phyloP scores from a whole-genome alignment of 2,888 invertebrate genomes.

The Ametastegia equiseti region DNA sequence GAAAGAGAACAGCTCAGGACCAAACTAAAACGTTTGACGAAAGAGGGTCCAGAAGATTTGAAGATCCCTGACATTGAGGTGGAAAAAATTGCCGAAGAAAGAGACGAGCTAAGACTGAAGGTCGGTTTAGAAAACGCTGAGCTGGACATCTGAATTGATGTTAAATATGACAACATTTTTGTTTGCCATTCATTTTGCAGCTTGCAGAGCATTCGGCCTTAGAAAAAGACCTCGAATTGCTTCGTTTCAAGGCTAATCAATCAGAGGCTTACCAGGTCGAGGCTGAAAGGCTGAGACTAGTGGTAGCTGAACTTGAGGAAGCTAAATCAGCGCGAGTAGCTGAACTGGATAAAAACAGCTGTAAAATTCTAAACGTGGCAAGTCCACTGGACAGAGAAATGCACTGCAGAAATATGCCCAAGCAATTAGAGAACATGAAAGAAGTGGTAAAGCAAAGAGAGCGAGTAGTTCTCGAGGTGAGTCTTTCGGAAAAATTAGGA shows the following conservation, averaged over 20 bases:
- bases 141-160: not conserved
- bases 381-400: constrained; percentile 35
- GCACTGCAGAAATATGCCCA: constrained; percentile 34
- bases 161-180: not conserved
- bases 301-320: constrained; percentile 35
- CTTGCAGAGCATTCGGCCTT: constrained; percentile 10
- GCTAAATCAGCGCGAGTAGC: constrained; percentile 21
- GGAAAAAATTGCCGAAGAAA: constrained; percentile 25
- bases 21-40: constrained; percentile 2
- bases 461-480: not conserved
- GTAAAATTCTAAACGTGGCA: not conserved
- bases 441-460: constrained; percentile 32
- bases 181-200: not conserved
- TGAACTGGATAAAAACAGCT: not conserved
- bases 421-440: constrained; percentile 22
- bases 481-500: not conserved
- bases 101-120: constrained; percentile 42
- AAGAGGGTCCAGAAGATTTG: constrained; percentile 15
- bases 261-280: constrained; percentile 28
- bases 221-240: not conserved
- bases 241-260: constrained; percentile 31
- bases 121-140: not conserved
- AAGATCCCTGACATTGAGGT: not conserved
- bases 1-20: constrained; percentile 39
- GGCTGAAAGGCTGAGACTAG: constrained; percentile 17